Evolutionary conservation across 2,113 vertebrate genomes (phyloP).

Genomic region (Mesocricetus auratus): DNA sequence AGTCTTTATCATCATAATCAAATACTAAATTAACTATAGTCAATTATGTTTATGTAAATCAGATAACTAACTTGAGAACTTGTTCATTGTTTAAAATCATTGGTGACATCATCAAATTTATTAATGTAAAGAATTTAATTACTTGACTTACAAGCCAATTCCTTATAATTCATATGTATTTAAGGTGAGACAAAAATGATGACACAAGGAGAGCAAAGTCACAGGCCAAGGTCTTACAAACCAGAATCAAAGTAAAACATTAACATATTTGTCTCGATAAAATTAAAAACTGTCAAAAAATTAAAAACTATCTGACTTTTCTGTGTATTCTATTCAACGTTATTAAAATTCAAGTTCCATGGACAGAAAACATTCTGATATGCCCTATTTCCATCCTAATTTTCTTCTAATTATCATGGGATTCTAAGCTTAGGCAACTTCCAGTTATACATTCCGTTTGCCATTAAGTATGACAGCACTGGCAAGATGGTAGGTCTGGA

Average conservation of each 20-base stretch:
- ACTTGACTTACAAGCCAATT: not conserved
- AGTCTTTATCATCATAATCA: not conserved
- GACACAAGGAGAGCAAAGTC: conserved; percentile 1
- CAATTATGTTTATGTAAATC: not conserved
- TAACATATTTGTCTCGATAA: not conserved
- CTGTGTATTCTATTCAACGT: not conserved
- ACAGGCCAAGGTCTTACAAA: conserved; percentile 12
- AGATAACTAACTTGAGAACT: not conserved
- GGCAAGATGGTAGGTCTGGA: not conserved
- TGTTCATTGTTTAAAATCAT: conserved; percentile 48
- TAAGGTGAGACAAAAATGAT: not conserved
- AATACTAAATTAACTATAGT: not conserved
- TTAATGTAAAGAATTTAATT: not conserved
- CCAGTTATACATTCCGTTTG: not conserved
- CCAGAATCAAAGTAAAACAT: not conserved
- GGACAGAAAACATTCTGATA: not conserved
- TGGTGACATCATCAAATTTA: conserved; percentile 34
- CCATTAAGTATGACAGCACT: not conserved
- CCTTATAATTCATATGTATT: not conserved
- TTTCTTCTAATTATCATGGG: not conserved
- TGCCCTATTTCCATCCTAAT: not conserved
- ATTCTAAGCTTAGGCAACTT: not conserved
- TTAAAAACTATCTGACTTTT: not conserved
- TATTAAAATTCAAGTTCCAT: conserved; percentile 37
- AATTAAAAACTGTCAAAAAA: not conserved